These are phyloP conservation scores for Ginglymostoma cirratum DNA, from an alignment of 2,113 vertebrate species.

Conservation along the genomic window DNA sequence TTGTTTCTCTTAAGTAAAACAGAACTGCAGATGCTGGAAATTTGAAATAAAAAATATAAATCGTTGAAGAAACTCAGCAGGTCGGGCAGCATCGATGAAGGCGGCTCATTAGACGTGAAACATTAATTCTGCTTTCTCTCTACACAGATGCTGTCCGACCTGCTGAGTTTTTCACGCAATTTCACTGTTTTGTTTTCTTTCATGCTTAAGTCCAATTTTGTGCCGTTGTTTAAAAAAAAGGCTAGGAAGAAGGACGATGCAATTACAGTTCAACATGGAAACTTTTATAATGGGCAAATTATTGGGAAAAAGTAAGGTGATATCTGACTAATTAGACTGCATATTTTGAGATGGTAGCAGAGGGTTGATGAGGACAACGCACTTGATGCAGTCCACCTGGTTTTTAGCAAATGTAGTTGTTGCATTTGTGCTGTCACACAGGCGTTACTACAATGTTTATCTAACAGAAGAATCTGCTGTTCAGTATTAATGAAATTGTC, in stretches of 20 bases:
- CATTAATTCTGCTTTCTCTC: no score
- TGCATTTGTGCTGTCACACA: neutral
- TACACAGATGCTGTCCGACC: no score
- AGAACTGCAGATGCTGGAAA: no score
- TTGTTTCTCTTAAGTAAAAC: neutral
- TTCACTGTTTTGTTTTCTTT: neutral
- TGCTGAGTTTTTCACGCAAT: no score
- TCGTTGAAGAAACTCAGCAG: no score
- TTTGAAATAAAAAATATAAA: no score
- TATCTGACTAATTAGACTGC: neutral
- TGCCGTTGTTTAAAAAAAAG: neutral
- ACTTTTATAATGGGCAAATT: neutral
- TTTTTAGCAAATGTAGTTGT: neutral
- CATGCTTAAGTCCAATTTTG: neutral
- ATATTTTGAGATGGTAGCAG: neutral
- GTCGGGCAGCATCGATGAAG: no score
- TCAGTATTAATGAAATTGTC: neutral
- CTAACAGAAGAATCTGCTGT: neutral
- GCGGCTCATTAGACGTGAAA: no score
- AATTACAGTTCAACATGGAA: neutral
- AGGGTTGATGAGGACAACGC: neutral
- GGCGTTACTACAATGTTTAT: no score
- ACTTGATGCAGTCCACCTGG: neutral
- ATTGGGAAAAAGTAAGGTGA: neutral
- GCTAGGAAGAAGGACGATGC: neutral